These are phyloP conservation scores for Meteorus colon DNA, from an alignment of 2,888 invertebrate species.

Conservation along the genomic window DNA sequence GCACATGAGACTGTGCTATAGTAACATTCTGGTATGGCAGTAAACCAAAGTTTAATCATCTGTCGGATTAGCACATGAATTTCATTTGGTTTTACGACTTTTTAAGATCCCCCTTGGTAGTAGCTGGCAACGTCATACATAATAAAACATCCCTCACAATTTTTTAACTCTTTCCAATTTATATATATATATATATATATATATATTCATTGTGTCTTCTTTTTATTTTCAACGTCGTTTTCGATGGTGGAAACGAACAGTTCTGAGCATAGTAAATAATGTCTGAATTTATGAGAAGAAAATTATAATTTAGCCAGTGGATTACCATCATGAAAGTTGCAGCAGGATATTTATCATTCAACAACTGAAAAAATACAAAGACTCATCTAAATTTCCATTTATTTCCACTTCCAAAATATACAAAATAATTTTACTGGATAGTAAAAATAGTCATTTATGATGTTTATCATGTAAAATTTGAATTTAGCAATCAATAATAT, in stretches of 20 bases:
- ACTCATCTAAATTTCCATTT: too few species aligned
- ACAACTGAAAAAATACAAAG: too few species aligned
- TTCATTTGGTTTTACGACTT: constrained; percentile 72
- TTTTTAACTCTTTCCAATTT: constrained; percentile 42
- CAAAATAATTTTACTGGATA: too few species aligned
- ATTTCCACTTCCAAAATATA: too few species aligned
- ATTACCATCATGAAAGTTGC: too few species aligned
- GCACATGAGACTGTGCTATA: constrained; percentile 11
- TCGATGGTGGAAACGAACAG: neutral
- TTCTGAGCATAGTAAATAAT: neutral
- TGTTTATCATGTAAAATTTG: too few species aligned
- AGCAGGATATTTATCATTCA: too few species aligned
- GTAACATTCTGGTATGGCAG: constrained; percentile 47
- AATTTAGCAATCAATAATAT: too few species aligned
- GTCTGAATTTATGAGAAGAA: neutral
- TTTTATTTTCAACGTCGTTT: neutral
- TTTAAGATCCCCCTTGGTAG: constrained; percentile 61
- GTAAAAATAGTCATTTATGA: too few species aligned
- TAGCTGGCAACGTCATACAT: constrained; percentile 40
- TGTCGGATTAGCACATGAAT: constrained; percentile 67
- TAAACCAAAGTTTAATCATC: constrained; percentile 68
- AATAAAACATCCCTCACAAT: constrained; percentile 60
- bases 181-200: constrained; percentile 1
- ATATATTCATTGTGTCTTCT: neutral
- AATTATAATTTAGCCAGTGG: neutral